Percentiles rank a stretch among this genome's conserved stretches.
These are phyloP conservation scores for Manis pentadactyla DNA, from an alignment of 2,797 vertebrate species.

Conservation along the genomic window DNA sequence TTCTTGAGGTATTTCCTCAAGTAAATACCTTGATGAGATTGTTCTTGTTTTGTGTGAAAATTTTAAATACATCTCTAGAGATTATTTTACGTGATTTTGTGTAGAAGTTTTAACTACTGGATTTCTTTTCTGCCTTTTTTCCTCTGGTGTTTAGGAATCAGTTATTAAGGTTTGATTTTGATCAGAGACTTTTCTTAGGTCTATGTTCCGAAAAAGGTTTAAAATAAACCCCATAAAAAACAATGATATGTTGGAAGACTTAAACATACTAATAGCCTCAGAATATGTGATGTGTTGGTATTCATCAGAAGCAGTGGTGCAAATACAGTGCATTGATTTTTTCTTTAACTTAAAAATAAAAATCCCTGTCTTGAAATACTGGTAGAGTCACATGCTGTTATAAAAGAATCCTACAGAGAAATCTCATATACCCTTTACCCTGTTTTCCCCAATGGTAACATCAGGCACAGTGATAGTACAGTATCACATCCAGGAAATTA, in stretches of 20 bases:
- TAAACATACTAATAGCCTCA: background rate
- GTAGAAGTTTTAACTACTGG: slow-evolving; percentile 34
- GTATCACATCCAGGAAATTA: background rate
- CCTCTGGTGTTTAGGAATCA: background rate
- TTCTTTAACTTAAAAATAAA: background rate
- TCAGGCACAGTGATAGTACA: background rate
- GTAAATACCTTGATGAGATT: background rate
- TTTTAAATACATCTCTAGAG: background rate
- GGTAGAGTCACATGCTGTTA: background rate
- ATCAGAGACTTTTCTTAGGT: slow-evolving; percentile 10
- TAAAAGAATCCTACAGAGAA: background rate
- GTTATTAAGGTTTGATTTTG: background rate
- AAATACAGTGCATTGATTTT: background rate
- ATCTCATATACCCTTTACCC: background rate
- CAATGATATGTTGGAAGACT: background rate
- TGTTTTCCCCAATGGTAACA: background rate
- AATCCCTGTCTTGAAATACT: background rate
- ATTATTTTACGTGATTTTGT: background rate
- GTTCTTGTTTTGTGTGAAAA: background rate
- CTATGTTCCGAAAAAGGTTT: background rate
- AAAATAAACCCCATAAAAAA: background rate
- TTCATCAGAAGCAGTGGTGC: background rate
- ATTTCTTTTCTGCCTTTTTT: background rate
- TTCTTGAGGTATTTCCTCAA: background rate
- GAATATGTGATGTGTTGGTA: background rate